Evolutionary conservation across 2,888 invertebrate genomes (phyloP), one percentile per base, ranked within the genome.

Genomic region (Megaustenia siamemsis): DNA sequence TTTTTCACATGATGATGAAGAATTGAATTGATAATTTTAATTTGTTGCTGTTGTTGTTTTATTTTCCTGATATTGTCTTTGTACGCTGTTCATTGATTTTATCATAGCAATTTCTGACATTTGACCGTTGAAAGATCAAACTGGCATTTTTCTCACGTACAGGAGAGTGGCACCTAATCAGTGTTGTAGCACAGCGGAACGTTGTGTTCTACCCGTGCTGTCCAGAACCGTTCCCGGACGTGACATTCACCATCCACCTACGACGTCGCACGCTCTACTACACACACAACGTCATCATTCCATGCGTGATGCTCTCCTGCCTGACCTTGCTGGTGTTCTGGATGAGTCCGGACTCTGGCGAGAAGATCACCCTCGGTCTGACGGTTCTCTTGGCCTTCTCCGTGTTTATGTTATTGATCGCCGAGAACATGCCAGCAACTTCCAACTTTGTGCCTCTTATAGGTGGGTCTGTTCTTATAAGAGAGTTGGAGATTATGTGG

Each of bases 181-280:
- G 88, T 45, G 92, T 92, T 0, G 87, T 88, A 35, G 91, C 92
- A 32, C 84, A 90, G 28, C 87, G 93, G 0, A 92, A 93, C 86
- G 92, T 92, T 8, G 91, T 93, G n/a, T 89, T 87, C 40, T 93
- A 93, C 84, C 90, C 92, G 0, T 93, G 93, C 87, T 93, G 93
- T 78, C 89, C 90, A 0, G 93, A 93, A 79, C 93, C 93, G 0
- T 93, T 93, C 86, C 93, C 93, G 38, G 93, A 93, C 86, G 93
- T 93, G 56, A 95, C 95, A 24, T 95, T 95, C 88, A 94, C 93
- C 76, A 92, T 95, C 60, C 94, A 94, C 86, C 95, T 95, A 76
- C 93, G 95, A 10, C 90, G 95, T 18, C 94, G 94, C 89, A 95
- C 93, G 0, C 88, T 93, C 40, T 93, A 93, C 86, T 92, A 93